Evolutionary conservation across 2,797 vertebrate genomes (phyloP), one percentile per base, ranked within the genome.

Genomic region (Anguilla anguilla): DNA sequence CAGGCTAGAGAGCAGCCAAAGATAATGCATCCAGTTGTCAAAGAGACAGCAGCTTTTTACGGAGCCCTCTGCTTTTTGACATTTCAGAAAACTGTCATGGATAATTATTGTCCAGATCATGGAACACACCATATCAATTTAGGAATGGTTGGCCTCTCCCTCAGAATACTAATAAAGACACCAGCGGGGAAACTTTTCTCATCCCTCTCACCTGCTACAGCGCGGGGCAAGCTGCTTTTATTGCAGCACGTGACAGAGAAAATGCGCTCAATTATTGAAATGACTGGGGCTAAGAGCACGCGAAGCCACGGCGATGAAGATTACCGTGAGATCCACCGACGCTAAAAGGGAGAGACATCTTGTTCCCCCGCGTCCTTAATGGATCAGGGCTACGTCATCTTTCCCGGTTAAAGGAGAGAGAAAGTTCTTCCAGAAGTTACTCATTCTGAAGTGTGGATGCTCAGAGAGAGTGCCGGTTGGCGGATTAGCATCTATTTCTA

Each of bases 211-310:
- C 84, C 83, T 83, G 87, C 35, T 22, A 88, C 79, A 22, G 51
- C 43, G 35, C 72, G 17, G 25, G 61, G 84, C 31, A 35, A 85
- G 82, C 35, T 49, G 84, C n/a, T 53, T 88, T 86, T 88, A 57
- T 17, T 28, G 55, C 57, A 28, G 57, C 43, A 67, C 53, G 81
- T 17, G 51, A 87, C 61, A 69, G 64, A 86, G 28, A 87, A 88
- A 91, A 87, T 74, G 67, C 43, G 87, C 93, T 94, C 90, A 94
- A 94, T 95, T 90, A 95, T 94, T 95, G 90, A 95, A 93, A 91
- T 85, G 77, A 49, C 89, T 35, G 74, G 46, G 64, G 90, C 90
- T 94, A 93, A 95, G 92, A 94, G 94, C 93, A 90, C 89, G 90
- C 88, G 86, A 67, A 85, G 86, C 61, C 49, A 89, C 89, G 90